A percentile compares a stretch with the other conserved stretches of the same genome.
phyloP scores from a whole-genome alignment of 2,888 invertebrate species.

The Glyphotaelius pellucidus region DNA sequence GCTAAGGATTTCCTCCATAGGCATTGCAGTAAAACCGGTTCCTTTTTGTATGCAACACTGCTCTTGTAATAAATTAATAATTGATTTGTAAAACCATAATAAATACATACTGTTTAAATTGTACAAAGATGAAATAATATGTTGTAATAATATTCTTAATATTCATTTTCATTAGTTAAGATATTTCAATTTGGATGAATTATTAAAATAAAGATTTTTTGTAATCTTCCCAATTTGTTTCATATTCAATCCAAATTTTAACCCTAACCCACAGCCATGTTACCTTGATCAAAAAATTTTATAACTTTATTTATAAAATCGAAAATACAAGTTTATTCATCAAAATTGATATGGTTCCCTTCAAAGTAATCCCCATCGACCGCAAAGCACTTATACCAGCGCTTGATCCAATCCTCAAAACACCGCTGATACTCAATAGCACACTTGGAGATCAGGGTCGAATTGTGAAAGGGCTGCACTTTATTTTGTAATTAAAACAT shows the following conservation, averaged over 20 bases:
- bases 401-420: too few relatives aligned
- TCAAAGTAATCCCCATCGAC: too few relatives aligned
- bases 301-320: too few relatives aligned
- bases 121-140: conserved; percentile 28
- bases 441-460: too few relatives aligned
- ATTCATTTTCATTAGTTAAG: conserved; percentile 26
- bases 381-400: too few relatives aligned
- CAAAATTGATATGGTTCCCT: too few relatives aligned
- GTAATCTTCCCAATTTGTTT: conserved; percentile 28
- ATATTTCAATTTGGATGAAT: conserved; percentile 35
- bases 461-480: too few relatives aligned
- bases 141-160: conserved; percentile 7
- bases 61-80: background rate
- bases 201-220: conserved; percentile 42
- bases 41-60: background rate
- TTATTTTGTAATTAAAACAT: too few relatives aligned
- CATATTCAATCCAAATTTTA: background rate
- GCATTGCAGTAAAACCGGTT: background rate
- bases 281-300: too few relatives aligned
- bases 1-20: background rate
- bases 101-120: conserved; percentile 2
- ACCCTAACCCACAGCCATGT: too few relatives aligned
- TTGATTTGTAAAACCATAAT: background rate
- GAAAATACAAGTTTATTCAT: too few relatives aligned
- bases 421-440: too few relatives aligned